Base-by-base conservation (phyloP, 2,888 invertebrate species). In the Achlya flavicornis region DNA sequence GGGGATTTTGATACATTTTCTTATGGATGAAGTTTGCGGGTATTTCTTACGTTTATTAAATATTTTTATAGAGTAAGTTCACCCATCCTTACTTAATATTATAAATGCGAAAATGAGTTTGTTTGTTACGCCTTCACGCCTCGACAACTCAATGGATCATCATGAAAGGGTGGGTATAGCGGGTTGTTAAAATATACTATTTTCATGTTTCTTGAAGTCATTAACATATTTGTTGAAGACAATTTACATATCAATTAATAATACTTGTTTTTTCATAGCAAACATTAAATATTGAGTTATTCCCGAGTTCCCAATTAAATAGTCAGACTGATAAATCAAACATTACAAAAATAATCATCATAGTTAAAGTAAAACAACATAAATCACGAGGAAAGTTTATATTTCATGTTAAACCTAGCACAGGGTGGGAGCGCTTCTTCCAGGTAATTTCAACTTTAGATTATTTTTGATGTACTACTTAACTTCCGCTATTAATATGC, bases 401-500 rank as follows among this genome's bases (percentile, higher is more conserved):
- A 32, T 58, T 58, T 32, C 14, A 33, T 32, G 58, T 58, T 26
- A 58, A 32, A 32, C 58, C n/a, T 33, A 58, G 35, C 32, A n/a
- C 58, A 33, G 32, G 35, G 6, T 12, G 60, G 19, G 60, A 3
- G 10, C 10, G 10, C n/a, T 14, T 59, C 35, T 59, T 59, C 38
- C 58, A 59, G 58, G 35, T 59, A 59, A 38, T 59, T 38, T n/a
- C 26, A 60, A 60, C 41, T 33, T 41, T 41, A 43, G 26, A 60
- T 41, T 19, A 60, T 60, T 60, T 60, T 64, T 77, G 77, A 76
- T 75, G 69, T 78, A 78, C 67, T 70, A 70, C 73, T 71, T 70
- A 77, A 78, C 75, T 79, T 77, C 69, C 72, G 73, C 69, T 71
- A 72, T 72, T 73, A 73, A 68, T 72, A 74, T 69, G 73, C 68